A percentile compares a stretch with the other conserved stretches of the same genome.
phyloP scores from a whole-genome alignment of 30 jellyfish, hydroid and myxozoan genomes.

The Nemopilema nomurai region DNA sequence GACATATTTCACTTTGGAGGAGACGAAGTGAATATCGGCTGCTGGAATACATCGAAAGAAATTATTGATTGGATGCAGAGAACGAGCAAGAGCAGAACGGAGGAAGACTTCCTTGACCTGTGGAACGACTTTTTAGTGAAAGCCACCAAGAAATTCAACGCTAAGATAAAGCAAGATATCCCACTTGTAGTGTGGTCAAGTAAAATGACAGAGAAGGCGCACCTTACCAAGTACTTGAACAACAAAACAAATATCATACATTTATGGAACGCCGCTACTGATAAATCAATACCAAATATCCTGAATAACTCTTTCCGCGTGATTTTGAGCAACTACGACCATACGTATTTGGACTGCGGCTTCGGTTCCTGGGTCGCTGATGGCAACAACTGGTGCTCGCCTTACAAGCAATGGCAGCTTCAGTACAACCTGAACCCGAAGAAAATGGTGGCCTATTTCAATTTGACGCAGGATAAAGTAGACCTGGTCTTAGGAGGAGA shows the following conservation, averaged over 20 bases:
- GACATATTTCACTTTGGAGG: constrained; percentile 75
- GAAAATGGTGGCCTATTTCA: constrained; percentile 43
- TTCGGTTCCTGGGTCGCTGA: constrained; percentile 69
- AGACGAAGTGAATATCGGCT: constrained; percentile 48
- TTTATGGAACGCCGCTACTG: constrained; percentile 52
- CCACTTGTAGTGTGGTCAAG: constrained; percentile 68
- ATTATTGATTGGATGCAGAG: constrained; percentile 47
- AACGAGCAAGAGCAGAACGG: constrained; percentile 16
- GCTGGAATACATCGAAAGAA: constrained; percentile 68
- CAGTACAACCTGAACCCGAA: constrained; percentile 50
- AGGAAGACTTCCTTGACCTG: constrained; percentile 41
- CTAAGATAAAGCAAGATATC: constrained; percentile 7
- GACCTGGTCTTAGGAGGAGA: constrained; percentile 60
- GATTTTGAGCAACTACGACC: constrained; percentile 55
- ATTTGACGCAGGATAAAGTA: constrained; percentile 11
- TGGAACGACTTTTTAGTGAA: constrained; percentile 51
- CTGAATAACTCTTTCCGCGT: constrained; percentile 45
- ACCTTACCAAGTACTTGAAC: constrained; percentile 42
- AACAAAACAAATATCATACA: constrained; percentile 42
- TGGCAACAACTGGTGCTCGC: constrained; percentile 77
- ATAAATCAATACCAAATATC: constrained; percentile 35
- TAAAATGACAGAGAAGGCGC: constrained; percentile 39
- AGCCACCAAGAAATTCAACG: constrained; percentile 33
- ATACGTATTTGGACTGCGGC: constrained; percentile 64
- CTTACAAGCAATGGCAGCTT: constrained; percentile 65